Conservation (phyloP, 2,113 vertebrate genomes). For the Campylomormyrus numenius region DNA sequence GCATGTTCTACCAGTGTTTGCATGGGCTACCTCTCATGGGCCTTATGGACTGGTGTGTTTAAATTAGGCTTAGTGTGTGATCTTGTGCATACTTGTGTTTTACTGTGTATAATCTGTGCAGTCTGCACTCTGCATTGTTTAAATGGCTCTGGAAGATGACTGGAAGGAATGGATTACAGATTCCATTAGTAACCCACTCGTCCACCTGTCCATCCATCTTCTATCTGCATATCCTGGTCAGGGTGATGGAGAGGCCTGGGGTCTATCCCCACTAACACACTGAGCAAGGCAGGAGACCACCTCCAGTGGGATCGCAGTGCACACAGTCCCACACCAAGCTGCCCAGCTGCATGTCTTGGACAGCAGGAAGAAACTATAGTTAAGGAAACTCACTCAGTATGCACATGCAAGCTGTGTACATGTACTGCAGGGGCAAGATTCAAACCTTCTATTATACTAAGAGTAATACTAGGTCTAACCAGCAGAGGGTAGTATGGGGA, state of each 20-base stretch:
- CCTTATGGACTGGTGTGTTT: not conserved
- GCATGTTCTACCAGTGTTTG: not conserved
- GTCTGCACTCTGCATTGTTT: not conserved
- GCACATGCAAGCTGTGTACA: not conserved
- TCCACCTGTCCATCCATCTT: not conserved
- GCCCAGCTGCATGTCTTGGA: not conserved
- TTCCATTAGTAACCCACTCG: not conserved
- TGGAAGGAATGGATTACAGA: not conserved
- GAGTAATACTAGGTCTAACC: slow-evolving; percentile 22
- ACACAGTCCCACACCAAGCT: not conserved
- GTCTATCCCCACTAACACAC: not conserved
- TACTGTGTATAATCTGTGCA: not conserved
- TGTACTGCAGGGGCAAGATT: not conserved
- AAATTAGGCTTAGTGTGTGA: not conserved
- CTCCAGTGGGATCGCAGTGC: not conserved
- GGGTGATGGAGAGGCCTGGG: not conserved
- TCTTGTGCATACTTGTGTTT: not conserved
- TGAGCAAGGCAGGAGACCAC: not conserved
- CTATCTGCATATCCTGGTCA: not conserved
- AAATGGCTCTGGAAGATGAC: not conserved
- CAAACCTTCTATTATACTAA: not conserved
- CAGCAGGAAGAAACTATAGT: not conserved
- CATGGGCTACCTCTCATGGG: not conserved
- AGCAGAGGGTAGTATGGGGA: slow-evolving; percentile 27
- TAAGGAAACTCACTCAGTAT: not conserved